Conservation (phyloP, 92 coral and sea anemone genomes). For the Diadumene lineata region DNA sequence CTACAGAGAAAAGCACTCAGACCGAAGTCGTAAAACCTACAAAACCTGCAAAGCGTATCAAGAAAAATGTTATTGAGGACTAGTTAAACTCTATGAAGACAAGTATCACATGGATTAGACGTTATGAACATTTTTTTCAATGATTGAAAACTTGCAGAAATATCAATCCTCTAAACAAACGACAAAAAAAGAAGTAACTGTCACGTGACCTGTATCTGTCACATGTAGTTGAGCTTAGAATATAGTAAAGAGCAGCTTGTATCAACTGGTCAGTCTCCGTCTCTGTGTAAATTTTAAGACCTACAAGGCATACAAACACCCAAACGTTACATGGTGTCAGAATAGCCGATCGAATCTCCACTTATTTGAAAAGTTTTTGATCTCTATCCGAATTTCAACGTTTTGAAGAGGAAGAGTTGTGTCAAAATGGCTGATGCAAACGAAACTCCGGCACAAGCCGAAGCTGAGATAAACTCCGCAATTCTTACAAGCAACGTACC, state of each 20-base stretch:
- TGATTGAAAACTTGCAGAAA: too few species aligned
- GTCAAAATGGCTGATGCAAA: slow-evolving; percentile 4
- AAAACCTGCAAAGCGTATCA: too few species aligned
- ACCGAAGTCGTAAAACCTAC: too few species aligned
- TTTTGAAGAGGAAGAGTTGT: not conserved
- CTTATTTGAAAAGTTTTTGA: not conserved
- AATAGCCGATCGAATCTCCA: not conserved
- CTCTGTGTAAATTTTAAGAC: not conserved
- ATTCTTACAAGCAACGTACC: slow-evolving; percentile 45
- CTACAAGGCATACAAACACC: not conserved
- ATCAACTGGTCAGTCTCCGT: not conserved
- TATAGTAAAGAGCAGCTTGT: not conserved
- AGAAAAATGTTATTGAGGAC: too few species aligned
- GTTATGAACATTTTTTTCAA: too few species aligned
- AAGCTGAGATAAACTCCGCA: not conserved
- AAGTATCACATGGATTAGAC: too few species aligned
- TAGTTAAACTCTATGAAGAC: too few species aligned
- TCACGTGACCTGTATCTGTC: too few species aligned
- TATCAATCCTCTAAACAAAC: too few species aligned
- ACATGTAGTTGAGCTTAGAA: not conserved
- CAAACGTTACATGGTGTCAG: not conserved
- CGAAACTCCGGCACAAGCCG: not conserved
- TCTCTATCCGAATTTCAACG: too few species aligned
- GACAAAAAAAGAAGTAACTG: too few species aligned
- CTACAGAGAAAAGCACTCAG: too few species aligned